Conservation (phyloP, 2,113 vertebrate genomes). For the Tupaia chinensis region DNA sequence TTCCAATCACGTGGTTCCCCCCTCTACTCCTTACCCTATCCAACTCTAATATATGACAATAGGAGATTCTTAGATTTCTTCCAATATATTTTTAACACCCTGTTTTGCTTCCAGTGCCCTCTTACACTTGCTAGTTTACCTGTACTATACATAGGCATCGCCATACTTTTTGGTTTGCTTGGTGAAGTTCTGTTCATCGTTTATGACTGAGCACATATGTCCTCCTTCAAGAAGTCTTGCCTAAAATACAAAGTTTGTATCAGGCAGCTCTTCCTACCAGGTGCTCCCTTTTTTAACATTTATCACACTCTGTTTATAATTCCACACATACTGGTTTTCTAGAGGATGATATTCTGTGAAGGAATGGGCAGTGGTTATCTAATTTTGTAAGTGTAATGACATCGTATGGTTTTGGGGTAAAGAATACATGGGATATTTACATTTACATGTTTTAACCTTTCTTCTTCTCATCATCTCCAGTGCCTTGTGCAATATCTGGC, state of each 20-base stretch:
- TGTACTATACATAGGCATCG: background rate
- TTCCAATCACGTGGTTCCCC: background rate
- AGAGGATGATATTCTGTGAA: background rate
- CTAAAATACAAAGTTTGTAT: background rate
- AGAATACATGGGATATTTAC: background rate
- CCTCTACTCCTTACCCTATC: background rate
- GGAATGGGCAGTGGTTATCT: background rate
- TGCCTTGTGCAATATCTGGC: background rate
- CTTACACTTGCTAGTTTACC: background rate
- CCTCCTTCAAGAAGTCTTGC: background rate
- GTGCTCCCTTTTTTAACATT: background rate
- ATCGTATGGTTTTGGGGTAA: background rate
- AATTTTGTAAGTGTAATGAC: background rate
- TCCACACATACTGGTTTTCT: background rate
- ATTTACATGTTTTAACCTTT: background rate
- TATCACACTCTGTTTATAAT: background rate
- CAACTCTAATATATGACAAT: background rate
- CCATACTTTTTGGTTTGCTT: background rate
- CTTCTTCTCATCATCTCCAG: background rate
- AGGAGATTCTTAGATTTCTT: background rate
- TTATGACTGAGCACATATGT: background rate
- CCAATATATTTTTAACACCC: background rate
- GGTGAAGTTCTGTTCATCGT: background rate
- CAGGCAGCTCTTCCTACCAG: background rate
- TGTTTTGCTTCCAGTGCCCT: background rate